Evolutionary conservation across 2,888 invertebrate species (phyloP).

Genomic region (Saturnia japonica): DNA sequence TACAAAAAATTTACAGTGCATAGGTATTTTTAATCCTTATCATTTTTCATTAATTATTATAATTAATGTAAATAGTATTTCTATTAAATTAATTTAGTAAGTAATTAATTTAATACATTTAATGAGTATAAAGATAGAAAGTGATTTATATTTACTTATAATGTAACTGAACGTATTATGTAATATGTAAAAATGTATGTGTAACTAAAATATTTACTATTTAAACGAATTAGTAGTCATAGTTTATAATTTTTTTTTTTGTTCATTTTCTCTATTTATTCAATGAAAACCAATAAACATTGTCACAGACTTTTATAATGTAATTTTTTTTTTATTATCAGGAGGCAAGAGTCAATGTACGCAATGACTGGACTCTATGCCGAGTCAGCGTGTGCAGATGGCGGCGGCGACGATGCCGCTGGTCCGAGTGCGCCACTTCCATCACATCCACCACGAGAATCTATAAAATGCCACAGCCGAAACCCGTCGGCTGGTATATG

Average conservation of each 20-base stretch:
- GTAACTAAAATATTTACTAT: background rate
- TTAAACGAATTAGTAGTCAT: background rate
- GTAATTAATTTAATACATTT: too few species aligned
- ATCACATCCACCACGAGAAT: conserved; percentile 65
- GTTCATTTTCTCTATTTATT: background rate
- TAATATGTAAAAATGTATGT: too few species aligned
- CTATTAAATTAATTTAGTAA: too few species aligned
- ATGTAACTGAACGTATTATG: too few species aligned
- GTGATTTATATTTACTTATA: too few species aligned
- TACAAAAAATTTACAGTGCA: too few species aligned
- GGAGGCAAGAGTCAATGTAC: conserved; percentile 94
- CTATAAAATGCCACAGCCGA: conserved; percentile 89
- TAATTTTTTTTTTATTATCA: conserved; percentile 39
- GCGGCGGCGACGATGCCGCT: conserved; percentile 76
- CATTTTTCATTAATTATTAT: too few species aligned
- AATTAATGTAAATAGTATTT: too few species aligned
- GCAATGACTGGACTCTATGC: conserved; percentile 93
- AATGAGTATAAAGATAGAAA: too few species aligned
- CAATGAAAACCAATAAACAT: background rate
- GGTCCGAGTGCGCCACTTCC: conserved; percentile 73
- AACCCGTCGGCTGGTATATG: conserved; percentile 89
- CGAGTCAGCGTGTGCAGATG: conserved; percentile 85
- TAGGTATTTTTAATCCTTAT: too few species aligned
- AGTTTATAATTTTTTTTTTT: background rate
- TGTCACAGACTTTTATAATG: background rate